A percentile compares a stretch with the other conserved stretches of the same genome.
Conservation (phyloP, 2,797 vertebrate species). For the Xenopus petersii region DNA sequence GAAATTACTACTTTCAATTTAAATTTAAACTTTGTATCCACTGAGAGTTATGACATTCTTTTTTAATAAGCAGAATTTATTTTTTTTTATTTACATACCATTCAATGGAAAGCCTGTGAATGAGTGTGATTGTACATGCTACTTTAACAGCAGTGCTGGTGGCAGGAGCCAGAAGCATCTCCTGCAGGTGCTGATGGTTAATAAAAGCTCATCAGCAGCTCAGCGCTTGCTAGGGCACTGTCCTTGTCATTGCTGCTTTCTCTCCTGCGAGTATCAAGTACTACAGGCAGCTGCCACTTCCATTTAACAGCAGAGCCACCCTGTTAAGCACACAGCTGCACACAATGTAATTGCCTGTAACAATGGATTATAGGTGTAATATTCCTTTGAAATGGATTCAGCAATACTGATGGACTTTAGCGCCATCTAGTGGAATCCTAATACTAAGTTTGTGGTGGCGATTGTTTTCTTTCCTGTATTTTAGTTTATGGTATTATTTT, state of each 20-base stretch:
- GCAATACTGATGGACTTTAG: not conserved
- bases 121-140: not conserved
- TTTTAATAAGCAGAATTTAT: too few species aligned
- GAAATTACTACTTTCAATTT: too few species aligned
- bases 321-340: not conserved
- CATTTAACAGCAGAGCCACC: constrained; percentile 2
- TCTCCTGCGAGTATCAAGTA: not conserved
- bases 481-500: too few species aligned
- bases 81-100: too few species aligned
- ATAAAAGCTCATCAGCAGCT: not conserved
- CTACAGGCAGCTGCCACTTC: constrained; percentile 12
- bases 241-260: not conserved
- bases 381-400: not conserved
- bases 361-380: constrained; percentile 11
- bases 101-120: not conserved
- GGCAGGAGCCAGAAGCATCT: not conserved
- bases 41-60: too few species aligned
- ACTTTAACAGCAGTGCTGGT: too few species aligned
- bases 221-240: not conserved
- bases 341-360: constrained; percentile 18
- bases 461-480: too few species aligned
- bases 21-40: too few species aligned
- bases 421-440: constrained; percentile 30
- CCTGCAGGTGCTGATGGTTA: not conserved
- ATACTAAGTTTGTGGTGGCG: too few species aligned